Conservation (phyloP, 2,113 vertebrate genomes). For the Lepus europaeus region DNA sequence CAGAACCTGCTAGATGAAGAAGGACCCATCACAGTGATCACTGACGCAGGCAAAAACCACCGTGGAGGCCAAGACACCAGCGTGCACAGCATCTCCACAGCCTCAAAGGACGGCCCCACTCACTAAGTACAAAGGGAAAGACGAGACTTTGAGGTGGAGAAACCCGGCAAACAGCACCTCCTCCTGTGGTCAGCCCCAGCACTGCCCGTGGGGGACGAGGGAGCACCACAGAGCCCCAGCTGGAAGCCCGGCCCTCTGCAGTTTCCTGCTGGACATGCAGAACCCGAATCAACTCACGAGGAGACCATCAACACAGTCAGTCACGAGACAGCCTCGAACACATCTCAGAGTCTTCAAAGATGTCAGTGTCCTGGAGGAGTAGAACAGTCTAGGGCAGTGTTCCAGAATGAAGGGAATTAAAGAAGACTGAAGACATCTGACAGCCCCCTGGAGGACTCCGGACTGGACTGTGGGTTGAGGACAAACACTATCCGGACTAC, state of each 20-base stretch:
- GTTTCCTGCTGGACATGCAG: not conserved
- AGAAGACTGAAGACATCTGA: accelerated
- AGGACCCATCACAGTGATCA: no score
- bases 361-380: accelerated
- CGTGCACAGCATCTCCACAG: not conserved
- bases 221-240: accelerated
- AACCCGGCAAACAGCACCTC: not conserved
- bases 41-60: accelerated
- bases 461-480: not conserved
- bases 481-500: accelerated
- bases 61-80: no score
- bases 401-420: not conserved
- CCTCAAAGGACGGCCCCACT: accelerated
- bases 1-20: not conserved
- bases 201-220: not conserved
- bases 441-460: accelerated
- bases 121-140: not conserved
- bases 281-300: not conserved
- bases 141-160: no score
- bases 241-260: not conserved
- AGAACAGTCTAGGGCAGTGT: no score
- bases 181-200: not conserved
- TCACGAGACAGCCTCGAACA: accelerated
- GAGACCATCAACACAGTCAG: not conserved
- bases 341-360: not conserved